Conservation (phyloP, 1,140 invertebrate genomes). For the Pseudomyrmex cubaensis region DNA sequence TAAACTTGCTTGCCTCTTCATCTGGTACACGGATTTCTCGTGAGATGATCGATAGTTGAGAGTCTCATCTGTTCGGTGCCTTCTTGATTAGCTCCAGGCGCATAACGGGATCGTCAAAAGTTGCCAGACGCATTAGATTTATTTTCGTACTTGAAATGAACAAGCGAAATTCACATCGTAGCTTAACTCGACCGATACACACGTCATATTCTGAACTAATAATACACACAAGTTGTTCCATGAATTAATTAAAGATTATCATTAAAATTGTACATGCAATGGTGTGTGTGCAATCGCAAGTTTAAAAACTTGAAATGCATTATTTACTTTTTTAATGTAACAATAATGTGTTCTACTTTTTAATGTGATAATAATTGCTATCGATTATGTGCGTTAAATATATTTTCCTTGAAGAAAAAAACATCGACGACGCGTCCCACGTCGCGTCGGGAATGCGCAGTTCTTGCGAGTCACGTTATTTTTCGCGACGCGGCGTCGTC, state of each 20-base stretch:
- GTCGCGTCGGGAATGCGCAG: neutral
- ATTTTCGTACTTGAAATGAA: conserved; percentile 38
- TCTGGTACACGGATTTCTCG: neutral
- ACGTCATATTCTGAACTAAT: too few relatives aligned
- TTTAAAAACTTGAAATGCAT: too few relatives aligned
- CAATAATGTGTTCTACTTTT: too few relatives aligned
- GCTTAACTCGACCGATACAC: neutral
- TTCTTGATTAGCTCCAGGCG: conserved; percentile 23
- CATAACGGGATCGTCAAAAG: conserved; percentile 38
- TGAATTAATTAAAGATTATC: neutral
- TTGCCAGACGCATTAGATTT: conserved; percentile 18
- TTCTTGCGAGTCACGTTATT: conserved; percentile 13
- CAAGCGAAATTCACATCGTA: conserved; percentile 8
- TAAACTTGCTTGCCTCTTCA: neutral
- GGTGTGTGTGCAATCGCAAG: too few relatives aligned
- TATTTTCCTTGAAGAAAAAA: too few relatives aligned
- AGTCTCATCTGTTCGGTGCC: conserved; percentile 1
- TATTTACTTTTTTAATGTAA: too few relatives aligned
- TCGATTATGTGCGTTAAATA: too few relatives aligned
- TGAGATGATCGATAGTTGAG: conserved; percentile 31
- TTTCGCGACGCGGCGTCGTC: neutral
- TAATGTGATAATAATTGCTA: too few relatives aligned
- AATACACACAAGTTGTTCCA: neutral
- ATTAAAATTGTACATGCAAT: too few relatives aligned
- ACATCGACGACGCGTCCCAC: neutral